Evolutionary conservation across 2,888 invertebrate genomes (phyloP).

Genomic region (Acleris holmiana): DNA sequence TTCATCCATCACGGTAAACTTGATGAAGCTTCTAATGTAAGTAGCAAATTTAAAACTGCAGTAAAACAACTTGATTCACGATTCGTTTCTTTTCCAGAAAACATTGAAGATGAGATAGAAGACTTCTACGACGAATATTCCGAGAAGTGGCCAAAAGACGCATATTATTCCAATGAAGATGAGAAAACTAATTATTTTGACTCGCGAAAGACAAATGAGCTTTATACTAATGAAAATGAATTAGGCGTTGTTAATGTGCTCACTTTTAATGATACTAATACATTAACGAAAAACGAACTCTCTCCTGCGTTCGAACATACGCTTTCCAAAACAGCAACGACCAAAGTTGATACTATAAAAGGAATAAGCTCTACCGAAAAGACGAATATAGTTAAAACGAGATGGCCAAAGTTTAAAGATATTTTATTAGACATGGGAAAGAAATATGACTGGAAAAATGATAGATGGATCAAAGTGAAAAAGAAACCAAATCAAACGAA

Average conservation of each 20-base stretch:
- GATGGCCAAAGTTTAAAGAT: slow-evolving; percentile 77
- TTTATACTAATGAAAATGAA: slow-evolving; percentile 32
- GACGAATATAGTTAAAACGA: slow-evolving; percentile 17
- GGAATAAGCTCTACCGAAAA: slow-evolving; percentile 22
- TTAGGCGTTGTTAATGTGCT: neutral
- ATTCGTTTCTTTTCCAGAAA: slow-evolving; percentile 62
- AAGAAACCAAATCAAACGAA: slow-evolving; percentile 54
- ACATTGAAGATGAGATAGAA: slow-evolving; percentile 69
- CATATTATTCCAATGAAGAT: slow-evolving; percentile 53
- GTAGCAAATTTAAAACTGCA: neutral
- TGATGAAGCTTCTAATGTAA: neutral
- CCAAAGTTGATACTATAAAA: slow-evolving; percentile 13
- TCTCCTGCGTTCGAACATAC: slow-evolving; percentile 3
- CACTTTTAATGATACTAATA: slow-evolving; percentile 20
- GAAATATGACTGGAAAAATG: slow-evolving; percentile 79
- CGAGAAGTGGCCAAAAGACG: slow-evolving; percentile 53
- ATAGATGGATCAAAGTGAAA: slow-evolving; percentile 77
- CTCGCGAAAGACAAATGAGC: slow-evolving; percentile 53
- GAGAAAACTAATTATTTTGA: slow-evolving; percentile 17
- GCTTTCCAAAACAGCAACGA: slow-evolving; percentile 1
- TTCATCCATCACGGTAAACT: too few species aligned
- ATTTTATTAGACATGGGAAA: slow-evolving; percentile 70
- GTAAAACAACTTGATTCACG: neutral
- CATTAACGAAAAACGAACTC: neutral
- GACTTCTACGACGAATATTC: slow-evolving; percentile 70